Evolutionary conservation across 1,140 invertebrate genomes (phyloP), one percentile per base, ranked within the genome.

Genomic region (Drosophila pectinifera): DNA sequence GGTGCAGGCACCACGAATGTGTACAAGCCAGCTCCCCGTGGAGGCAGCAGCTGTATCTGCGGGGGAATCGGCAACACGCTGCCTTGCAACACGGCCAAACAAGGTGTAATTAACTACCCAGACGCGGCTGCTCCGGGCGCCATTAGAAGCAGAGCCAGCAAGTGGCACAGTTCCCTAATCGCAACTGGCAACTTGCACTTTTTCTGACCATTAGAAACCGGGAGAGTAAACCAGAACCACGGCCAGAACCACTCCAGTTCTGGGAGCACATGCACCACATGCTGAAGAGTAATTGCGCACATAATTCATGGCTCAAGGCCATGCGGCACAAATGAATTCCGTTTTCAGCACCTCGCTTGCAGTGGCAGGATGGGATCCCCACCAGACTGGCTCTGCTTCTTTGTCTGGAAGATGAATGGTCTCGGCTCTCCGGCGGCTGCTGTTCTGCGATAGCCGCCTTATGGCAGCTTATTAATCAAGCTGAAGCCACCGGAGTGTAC

Each of bases 231-330:
- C 16, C 8, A 48, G 68, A 36, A 48, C n/a, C n/a, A 42, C 28
- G 7, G 13, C 20, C 18, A 36, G 46, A 46, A 46, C 36, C 43
- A 65, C 56, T 51, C 61, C 57, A 63, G 48, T 58, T 55, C 73
- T 28, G 16, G 48, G 24, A 11, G 41, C 38, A 53, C 49, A 16
- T 1, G 49, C 84, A 76, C 79, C 80, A 89, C 84, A 78, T 69
- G 62, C 49, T 43, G 34, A 84, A 84, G 84, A 89, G 84, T 89
- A 89, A 89, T 89, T 89, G 84, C 77, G 67, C 64, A 83, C 85
- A 89, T 89, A 74, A 89, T 78, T 89, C 84, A 89, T 89, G 84
- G 77, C 84, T 89, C 84, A 89, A 89, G 84, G 84, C 84, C 84
- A 68, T 56, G 73, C 63, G 69, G 84, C 38, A 83, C 72, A 78